Evolutionary conservation across 1,140 invertebrate species (phyloP).

Genomic region (Caligus rogercresseyi): DNA sequence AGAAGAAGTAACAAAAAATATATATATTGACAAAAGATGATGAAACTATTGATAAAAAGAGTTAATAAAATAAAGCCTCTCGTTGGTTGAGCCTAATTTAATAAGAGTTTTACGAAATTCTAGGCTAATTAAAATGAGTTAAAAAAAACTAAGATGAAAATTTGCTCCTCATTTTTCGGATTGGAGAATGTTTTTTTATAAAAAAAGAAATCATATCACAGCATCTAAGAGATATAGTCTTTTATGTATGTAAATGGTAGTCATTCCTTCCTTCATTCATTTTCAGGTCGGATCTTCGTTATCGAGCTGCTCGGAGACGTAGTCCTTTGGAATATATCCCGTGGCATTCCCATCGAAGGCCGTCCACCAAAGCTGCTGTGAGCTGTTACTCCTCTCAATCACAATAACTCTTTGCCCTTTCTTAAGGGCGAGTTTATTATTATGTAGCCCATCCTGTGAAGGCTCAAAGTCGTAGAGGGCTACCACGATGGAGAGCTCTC

Average conservation of each 20-base stretch:
- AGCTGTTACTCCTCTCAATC: neutral
- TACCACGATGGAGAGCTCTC: neutral
- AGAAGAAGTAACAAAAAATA: too few species aligned
- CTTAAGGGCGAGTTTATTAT: neutral
- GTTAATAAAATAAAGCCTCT: too few species aligned
- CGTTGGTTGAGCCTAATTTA: too few species aligned
- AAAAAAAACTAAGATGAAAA: too few species aligned
- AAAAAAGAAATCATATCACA: neutral
- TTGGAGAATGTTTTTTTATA: too few species aligned
- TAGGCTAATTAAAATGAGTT: too few species aligned
- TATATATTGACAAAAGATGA: too few species aligned
- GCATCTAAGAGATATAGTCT: neutral
- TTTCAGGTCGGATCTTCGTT: neutral
- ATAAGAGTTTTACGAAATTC: too few species aligned
- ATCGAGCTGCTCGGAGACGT: neutral
- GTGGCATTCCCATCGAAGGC: neutral
- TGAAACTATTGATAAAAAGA: too few species aligned
- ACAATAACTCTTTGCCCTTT: conserved; percentile 2
- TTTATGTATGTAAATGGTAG: too few species aligned
- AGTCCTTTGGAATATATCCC: conserved; percentile 5
- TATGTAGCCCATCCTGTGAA: neutral
- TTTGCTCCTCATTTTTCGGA: too few species aligned
- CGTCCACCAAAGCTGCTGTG: conserved; percentile 12
- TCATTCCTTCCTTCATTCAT: too few species aligned
- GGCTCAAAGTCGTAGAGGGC: conserved; percentile 10